Base-by-base conservation (phyloP, 2,113 vertebrate species). In the Phodopus roborovskii region DNA sequence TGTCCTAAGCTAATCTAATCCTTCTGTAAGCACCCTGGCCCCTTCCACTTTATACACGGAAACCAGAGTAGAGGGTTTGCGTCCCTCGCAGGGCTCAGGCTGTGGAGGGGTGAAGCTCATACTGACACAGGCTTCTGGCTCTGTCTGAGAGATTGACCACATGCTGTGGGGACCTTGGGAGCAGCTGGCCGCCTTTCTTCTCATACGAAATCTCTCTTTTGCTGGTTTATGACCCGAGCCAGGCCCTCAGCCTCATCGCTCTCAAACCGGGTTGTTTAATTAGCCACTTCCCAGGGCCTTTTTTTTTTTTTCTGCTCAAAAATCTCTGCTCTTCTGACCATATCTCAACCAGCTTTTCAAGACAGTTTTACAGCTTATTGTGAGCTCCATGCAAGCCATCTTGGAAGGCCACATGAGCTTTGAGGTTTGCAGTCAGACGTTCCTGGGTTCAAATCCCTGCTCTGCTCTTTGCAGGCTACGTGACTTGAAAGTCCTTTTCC, bases 11-110 rank as follows among this genome's bases (percentile, higher is more conserved):
- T 64, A 4, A 19, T 30, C 53, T 75, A 62, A 56, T n/a, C 64
- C 62, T 92, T 39, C 88, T 48, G 22, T 62, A 26, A 50, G 62
- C 66, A 30, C 58, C 70, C 71, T 33, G 0, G 17, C 50, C 45
- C 81, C 45, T 53, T 62, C 77, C 62, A 28, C 95, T 96, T 95
- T 73, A 39, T 26, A 81, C 24, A 30, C 8, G 0, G 12, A 92
- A 92, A 90, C 16, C 56, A 70, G 16, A 45, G 11, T 56, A 84
- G 45, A 88, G n/a, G 74, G 48, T 26, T 26, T 88, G 33, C 12
- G 82, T 15, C 0, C 3, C n/a, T 82, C 16, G 1, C 17, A 39
- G 16, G 28, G 48, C 19, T 1, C 4, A 3, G n/a, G 15, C 16
- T 9, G 48, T 53, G n/a, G 24, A 50, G 20, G 53, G 82, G 66